Evolutionary conservation across 2,888 invertebrate genomes (phyloP).

Genomic region (Lydus trimaculatus): DNA sequence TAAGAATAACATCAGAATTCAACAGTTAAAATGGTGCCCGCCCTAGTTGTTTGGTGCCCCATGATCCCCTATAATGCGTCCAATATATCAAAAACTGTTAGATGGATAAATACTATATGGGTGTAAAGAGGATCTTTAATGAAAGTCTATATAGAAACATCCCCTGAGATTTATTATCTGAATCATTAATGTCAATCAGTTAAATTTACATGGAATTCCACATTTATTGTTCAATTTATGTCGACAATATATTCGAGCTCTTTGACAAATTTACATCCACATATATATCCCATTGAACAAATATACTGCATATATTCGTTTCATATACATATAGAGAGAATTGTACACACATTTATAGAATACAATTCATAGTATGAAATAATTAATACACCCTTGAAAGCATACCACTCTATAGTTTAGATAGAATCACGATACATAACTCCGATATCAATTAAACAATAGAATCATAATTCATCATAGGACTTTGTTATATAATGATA

Average conservation of each 20-base stretch:
- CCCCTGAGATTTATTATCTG: too few relatives aligned
- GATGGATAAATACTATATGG: too few relatives aligned
- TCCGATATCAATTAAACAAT: conserved; percentile 13
- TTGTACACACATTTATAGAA: neutral
- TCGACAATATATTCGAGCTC: neutral
- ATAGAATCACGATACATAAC: neutral
- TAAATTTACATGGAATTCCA: too few relatives aligned
- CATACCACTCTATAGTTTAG: too few relatives aligned
- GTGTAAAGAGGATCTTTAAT: too few relatives aligned
- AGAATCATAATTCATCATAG: conserved; percentile 16
- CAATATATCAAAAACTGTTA: too few relatives aligned
- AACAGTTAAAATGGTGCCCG: too few relatives aligned
- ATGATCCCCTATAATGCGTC: too few relatives aligned
- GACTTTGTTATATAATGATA: neutral
- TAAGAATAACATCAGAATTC: too few relatives aligned
- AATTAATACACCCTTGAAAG: conserved; percentile 7
- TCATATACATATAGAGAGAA: neutral
- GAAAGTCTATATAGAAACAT: too few relatives aligned
- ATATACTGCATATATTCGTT: neutral
- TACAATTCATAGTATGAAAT: neutral
- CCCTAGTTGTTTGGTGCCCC: too few relatives aligned
- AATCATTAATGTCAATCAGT: neutral
- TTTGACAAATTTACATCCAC: neutral
- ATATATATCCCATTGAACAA: neutral
- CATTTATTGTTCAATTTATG: too few relatives aligned